Percentiles rank a stretch among this genome's conserved stretches.
These are phyloP conservation scores for Metaphire vulgaris DNA, from an alignment of 1,140 invertebrate genomes.

Conservation along the genomic window DNA sequence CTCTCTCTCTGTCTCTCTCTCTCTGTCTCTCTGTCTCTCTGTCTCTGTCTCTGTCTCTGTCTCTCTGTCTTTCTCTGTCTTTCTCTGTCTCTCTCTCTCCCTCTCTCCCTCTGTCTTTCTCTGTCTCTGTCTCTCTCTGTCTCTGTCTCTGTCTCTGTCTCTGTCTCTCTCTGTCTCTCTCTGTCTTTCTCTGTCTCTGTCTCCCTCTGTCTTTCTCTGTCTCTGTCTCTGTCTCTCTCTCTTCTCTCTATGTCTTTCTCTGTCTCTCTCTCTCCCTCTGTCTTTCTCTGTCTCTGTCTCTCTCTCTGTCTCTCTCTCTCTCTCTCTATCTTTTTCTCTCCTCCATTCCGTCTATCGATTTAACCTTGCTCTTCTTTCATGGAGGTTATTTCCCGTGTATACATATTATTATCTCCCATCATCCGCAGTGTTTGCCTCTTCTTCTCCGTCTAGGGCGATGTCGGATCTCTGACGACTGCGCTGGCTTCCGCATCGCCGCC, in stretches of 20 bases:
- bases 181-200: slow-evolving; percentile 10
- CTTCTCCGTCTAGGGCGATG: background rate
- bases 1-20: background rate
- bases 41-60: too few relatives aligned
- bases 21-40: background rate
- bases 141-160: slow-evolving; percentile 3
- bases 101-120: slow-evolving; percentile 7
- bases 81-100: slow-evolving; percentile 11
- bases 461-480: background rate
- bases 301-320: background rate
- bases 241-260: background rate
- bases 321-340: too few relatives aligned
- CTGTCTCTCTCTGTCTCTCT: slow-evolving; percentile 16
- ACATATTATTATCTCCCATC: too few relatives aligned
- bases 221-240: slow-evolving; percentile 10
- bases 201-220: background rate
- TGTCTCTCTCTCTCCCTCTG: background rate
- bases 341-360: too few relatives aligned
- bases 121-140: slow-evolving; percentile 20
- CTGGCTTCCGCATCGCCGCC: too few relatives aligned
- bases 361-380: too few relatives aligned
- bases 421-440: too few relatives aligned
- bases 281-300: background rate
- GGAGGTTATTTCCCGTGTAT: too few relatives aligned
- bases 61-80: slow-evolving; percentile 14